phyloP scores from a whole-genome alignment of 2,797 vertebrate species.

The Eidolon dupreanum region DNA sequence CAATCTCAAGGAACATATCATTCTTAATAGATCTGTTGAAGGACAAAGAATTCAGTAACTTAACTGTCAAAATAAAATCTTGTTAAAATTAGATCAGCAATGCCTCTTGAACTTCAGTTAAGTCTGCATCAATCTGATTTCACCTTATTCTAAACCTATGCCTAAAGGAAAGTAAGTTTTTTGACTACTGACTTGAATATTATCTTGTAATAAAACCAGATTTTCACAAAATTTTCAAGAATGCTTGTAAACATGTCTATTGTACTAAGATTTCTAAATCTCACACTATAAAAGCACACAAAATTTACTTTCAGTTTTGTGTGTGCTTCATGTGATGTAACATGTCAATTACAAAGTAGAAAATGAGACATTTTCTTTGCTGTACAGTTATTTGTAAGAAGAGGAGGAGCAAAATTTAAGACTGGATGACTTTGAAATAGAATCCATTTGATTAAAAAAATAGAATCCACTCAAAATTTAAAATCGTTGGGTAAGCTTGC shows the following conservation, averaged over 20 bases:
- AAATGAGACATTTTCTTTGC: constrained; percentile 43
- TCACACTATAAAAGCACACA: constrained; percentile 28
- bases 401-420: constrained; percentile 40
- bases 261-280: constrained; percentile 31
- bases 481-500: not conserved
- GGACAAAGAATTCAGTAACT: not conserved
- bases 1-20: not conserved
- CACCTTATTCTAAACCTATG: not conserved
- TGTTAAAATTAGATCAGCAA: constrained; percentile 28
- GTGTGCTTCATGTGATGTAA: not conserved
- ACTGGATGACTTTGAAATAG: not conserved
- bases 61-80: constrained; percentile 4
- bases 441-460: not conserved
- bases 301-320: constrained; percentile 18
- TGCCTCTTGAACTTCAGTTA: constrained; percentile 15
- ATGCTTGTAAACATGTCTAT: constrained; percentile 37
- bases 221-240: constrained; percentile 19
- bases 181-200: not conserved
- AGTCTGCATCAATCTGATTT: constrained; percentile 7
- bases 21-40: constrained; percentile 37
- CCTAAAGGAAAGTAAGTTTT: constrained; percentile 26
- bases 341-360: constrained; percentile 16
- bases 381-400: not conserved
- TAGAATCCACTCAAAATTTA: not conserved
- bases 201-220: constrained; percentile 53